Evolutionary conservation across 1,140 invertebrate species (phyloP).

Genomic region (Drosophila pallidifrons): DNA sequence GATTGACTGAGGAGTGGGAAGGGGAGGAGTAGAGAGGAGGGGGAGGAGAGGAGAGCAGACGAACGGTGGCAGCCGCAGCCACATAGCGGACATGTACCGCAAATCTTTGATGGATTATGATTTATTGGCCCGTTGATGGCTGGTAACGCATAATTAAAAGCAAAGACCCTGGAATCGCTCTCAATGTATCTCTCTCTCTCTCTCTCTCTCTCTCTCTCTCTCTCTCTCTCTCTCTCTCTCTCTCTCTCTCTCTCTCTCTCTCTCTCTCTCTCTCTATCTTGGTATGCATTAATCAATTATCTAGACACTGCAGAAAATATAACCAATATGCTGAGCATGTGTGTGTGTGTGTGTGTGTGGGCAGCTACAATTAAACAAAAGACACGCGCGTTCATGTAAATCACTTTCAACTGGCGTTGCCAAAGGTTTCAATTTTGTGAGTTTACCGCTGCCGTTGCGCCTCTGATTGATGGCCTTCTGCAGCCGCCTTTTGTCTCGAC

Average conservation of each 20-base stretch:
- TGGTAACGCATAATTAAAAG: slow-evolving; percentile 78
- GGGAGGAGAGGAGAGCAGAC: neutral
- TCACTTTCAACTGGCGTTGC: slow-evolving; percentile 57
- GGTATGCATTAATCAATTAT: slow-evolving; percentile 78
- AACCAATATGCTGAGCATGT: slow-evolving; percentile 47
- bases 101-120: slow-evolving; percentile 84
- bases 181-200: neutral
- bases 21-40: too few relatives aligned
- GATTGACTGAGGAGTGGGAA: neutral
- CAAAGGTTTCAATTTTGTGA: slow-evolving; percentile 52
- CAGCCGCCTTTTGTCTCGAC: slow-evolving; percentile 54
- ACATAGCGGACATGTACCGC: slow-evolving; percentile 42
- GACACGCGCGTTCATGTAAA: slow-evolving; percentile 79
- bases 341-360: slow-evolving; percentile 48
- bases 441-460: neutral
- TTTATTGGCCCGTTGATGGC: slow-evolving; percentile 73
- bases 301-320: slow-evolving; percentile 56
- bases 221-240: neutral
- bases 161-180: slow-evolving; percentile 50
- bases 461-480: slow-evolving; percentile 72
- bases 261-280: slow-evolving; percentile 9
- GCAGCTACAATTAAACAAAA: slow-evolving; percentile 82
- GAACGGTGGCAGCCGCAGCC: slow-evolving; percentile 37
- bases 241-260: slow-evolving; percentile 1
- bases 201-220: slow-evolving; percentile 6